These are phyloP conservation scores for Neoaliturus tenellus DNA, from an alignment of 2,888 invertebrate genomes.

Conservation along the genomic window DNA sequence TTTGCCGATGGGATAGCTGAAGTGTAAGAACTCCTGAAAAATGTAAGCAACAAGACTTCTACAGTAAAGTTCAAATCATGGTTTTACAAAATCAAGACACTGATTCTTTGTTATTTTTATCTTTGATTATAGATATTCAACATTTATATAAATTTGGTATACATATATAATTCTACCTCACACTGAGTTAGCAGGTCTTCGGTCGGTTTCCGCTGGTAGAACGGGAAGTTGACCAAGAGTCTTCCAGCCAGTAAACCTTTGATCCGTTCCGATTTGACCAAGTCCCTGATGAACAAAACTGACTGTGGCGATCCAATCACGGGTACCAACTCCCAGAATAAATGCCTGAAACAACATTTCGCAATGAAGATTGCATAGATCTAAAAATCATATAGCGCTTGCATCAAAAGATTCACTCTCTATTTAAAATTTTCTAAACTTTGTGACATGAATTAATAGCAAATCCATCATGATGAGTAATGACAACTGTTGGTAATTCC, in stretches of 20 bases:
- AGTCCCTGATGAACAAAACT: constrained; percentile 79
- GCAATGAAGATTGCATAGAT: too few relatives aligned
- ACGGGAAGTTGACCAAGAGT: constrained; percentile 81
- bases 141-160: too few relatives aligned
- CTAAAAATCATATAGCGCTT: too few relatives aligned
- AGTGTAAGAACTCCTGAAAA: constrained; percentile 65
- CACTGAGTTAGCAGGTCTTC: constrained; percentile 69
- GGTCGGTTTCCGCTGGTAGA: constrained; percentile 79
- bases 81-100: background rate
- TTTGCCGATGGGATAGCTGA: constrained; percentile 11
- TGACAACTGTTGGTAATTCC: too few relatives aligned
- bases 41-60: too few relatives aligned
- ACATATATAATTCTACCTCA: constrained; percentile 67
- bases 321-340: constrained; percentile 83
- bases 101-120: background rate
- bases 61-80: too few relatives aligned
- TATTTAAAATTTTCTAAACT: too few relatives aligned
- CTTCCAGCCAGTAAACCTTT: constrained; percentile 81
- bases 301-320: constrained; percentile 81
- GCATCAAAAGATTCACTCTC: too few relatives aligned
- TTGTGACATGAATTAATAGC: too few relatives aligned
- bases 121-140: too few relatives aligned
- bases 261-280: constrained; percentile 78
- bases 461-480: too few relatives aligned
- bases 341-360: constrained; percentile 76